Evolutionary conservation across 2,113 vertebrate species (phyloP).

Genomic region (Eidolon helvum): DNA sequence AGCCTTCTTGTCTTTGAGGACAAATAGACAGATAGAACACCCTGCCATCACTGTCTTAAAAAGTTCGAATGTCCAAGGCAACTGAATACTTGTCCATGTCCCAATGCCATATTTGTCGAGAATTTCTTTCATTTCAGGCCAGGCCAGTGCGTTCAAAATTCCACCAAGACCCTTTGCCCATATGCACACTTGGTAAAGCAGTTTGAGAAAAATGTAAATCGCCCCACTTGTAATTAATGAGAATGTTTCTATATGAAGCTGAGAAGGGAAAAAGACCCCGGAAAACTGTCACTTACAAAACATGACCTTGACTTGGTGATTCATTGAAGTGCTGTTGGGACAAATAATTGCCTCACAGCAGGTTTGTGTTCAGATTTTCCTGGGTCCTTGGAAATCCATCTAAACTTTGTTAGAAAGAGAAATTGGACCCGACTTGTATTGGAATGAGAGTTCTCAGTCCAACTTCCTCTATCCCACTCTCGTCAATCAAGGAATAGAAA

Average conservation of each 20-base stretch:
- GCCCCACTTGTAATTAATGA: background rate
- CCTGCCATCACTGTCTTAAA: background rate
- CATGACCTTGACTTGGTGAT: background rate
- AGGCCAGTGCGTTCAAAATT: background rate
- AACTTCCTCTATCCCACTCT: background rate
- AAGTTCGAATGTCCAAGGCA: background rate
- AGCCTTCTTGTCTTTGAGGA: background rate
- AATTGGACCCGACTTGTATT: background rate
- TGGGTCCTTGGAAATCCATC: background rate
- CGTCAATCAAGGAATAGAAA: background rate
- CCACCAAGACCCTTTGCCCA: background rate
- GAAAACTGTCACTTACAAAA: background rate
- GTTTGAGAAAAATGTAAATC: background rate
- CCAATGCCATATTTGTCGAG: background rate
- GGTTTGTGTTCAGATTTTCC: background rate
- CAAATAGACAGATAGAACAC: background rate
- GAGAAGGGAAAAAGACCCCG: background rate
- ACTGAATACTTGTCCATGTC: background rate
- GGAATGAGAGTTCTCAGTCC: background rate
- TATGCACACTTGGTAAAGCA: background rate
- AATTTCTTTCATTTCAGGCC: background rate
- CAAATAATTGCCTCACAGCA: background rate
- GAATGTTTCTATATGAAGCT: background rate
- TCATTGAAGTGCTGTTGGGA: background rate
- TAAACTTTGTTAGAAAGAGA: background rate